Evolutionary conservation across 2,113 vertebrate species (phyloP).

Genomic region (Prinia subflava): DNA sequence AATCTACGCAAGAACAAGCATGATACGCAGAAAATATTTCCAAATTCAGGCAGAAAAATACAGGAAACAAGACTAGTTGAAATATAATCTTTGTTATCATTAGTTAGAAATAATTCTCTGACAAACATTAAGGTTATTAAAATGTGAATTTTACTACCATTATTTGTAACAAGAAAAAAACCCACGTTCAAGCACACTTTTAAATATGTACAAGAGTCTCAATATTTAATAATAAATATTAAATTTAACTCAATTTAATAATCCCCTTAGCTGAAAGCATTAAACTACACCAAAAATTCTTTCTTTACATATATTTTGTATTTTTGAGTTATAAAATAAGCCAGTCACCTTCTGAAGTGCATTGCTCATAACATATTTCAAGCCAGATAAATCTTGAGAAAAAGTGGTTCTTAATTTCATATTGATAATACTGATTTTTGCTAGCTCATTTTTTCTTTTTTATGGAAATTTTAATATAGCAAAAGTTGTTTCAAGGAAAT

Average conservation of each 20-base stretch:
- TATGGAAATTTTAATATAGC: background rate
- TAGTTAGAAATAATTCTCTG: background rate
- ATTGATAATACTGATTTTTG: background rate
- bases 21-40: background rate
- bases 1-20: background rate
- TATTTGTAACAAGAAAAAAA: background rate
- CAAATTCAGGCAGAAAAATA: background rate
- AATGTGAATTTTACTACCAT: background rate
- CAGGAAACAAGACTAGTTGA: background rate
- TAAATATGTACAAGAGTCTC: background rate
- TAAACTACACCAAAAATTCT: background rate
- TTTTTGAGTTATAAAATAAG: background rate
- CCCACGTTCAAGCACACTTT: rapidly evolving
- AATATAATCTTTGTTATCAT: background rate
- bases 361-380: background rate
- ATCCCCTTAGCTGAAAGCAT: background rate
- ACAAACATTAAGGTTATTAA: background rate
- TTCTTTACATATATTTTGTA: background rate
- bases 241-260: background rate
- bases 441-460: background rate
- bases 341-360: background rate
- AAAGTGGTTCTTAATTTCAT: background rate
- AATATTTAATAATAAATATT: background rate
- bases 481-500: background rate
- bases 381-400: background rate